A percentile compares a stretch with the other conserved stretches of the same genome.
Conservation (phyloP, 1,140 invertebrate species). For the Papilio helenus region DNA sequence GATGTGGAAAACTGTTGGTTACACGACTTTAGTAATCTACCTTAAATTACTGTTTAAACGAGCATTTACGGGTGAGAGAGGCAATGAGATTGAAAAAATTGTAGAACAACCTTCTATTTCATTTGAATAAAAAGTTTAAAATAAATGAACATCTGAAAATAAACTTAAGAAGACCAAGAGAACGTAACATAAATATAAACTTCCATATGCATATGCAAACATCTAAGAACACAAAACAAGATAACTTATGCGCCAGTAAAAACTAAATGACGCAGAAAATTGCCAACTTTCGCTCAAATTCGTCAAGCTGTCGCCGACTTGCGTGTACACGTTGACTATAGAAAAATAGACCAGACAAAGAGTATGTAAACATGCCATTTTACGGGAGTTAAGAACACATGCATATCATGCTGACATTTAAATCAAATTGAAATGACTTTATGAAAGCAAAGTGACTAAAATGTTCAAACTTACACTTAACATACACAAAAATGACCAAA, state of each 20-base stretch:
- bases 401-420: too few relatives aligned
- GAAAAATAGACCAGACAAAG: not conserved
- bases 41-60: too few relatives aligned
- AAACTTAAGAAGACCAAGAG: not conserved
- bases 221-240: constrained; percentile 17
- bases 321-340: not conserved
- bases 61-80: too few relatives aligned
- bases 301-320: constrained; percentile 21
- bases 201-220: constrained; percentile 1
- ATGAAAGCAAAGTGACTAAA: not conserved
- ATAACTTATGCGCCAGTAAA: constrained; percentile 20
- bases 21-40: too few relatives aligned
- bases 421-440: not conserved
- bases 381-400: not conserved
- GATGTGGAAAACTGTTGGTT: too few relatives aligned
- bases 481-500: not conserved
- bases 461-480: not conserved
- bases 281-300: constrained; percentile 34
- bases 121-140: not conserved
- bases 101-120: too few relatives aligned
- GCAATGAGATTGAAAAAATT: too few relatives aligned
- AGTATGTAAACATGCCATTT: not conserved
- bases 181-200: not conserved
- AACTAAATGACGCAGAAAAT: constrained; percentile 28
- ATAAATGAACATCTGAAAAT: not conserved